Base-by-base conservation (phyloP, 1,140 invertebrate species). In the Ladona fulva region DNA sequence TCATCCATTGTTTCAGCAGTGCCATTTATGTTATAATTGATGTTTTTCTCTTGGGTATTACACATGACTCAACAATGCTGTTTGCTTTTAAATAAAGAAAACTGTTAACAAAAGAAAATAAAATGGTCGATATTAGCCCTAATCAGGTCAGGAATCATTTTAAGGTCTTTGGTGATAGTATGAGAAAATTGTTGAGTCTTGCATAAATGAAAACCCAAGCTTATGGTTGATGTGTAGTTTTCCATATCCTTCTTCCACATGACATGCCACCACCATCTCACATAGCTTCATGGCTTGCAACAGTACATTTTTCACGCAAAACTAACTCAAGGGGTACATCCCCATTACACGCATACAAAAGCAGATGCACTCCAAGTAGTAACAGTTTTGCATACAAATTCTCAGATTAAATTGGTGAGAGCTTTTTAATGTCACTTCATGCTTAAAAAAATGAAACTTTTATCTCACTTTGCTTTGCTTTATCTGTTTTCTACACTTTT, bases 391-490 rank as follows among this genome's bases (percentile, higher is more conserved):
- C 52, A 66, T 66, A 66, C 52, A 66, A 6, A 66, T 19, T 3
- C 52, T 66, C 52, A 19, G 14, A 66, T 66, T 6, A 22, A 66
- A 66, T 66, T 66, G 52, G 14, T 16, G 52, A 66, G 52, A 66
- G 52, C 52, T 66, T 66, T 66, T 66, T 66, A 19, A 66, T 66
- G 1, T 66, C 29, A 37, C 29, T 37, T 37, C 29, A 22, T 66
- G 52, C 52, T 66, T 66, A 66, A 66, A 66, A n/a, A n/a, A 66
- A 66, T 66, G n/a, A 66, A 19, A 66, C 52, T 19, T 66, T 66
- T 66, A 22, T 66, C 52, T 22, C n/a, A 19, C 52, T 66, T 12
- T 66, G 52, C 52, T 66, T 66, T 66, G 52, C 52, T 66, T 66
- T 22, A 66, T 66, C 52, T 66, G 52, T 19, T 66, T 66, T 66